Base-by-base conservation (phyloP, 1,140 invertebrate species). In the Trichonephila clavata region DNA sequence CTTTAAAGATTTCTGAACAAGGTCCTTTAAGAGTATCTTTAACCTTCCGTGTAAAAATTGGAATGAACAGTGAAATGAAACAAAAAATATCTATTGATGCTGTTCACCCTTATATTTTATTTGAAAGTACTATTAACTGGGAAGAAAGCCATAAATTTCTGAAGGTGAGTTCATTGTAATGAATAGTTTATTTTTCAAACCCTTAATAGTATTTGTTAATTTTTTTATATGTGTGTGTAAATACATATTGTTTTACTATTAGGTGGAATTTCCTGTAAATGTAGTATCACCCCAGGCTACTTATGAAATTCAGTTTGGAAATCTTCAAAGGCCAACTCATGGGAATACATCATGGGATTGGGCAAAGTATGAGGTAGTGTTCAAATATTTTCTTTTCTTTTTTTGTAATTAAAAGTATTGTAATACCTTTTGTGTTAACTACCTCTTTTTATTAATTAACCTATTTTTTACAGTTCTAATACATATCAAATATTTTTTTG, bases 301-400 rank as follows among this genome's bases (percentile, higher is more conserved):
- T 0, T 97, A 96, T 95, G 96, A 97, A 83, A 96, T 96, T 80
- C 96, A 97, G 94, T 96, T 95, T 95, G 96, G 96, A 10, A 95
- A 96, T 94, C 65, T 96, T 10, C 95, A 96, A 92, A 94, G 96
- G 43, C 95, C 96, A n/a, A 97, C 96, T 71, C 96, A 97, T 92
- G 95, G 95, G 77, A 97, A 97, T 94, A 97, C 96, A 13, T 96
- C 96, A 21, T 97, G 96, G 96, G 96, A 97, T 94, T 96, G 95
- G 90, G 96, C 96, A 18, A 96, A 95, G 92, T 97, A 95, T 95
- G 96, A 97, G 95, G 96, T 97, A 93, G 20, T 32, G 0, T 68
- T 68, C 16, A 6, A 77, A 77, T 39, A 77, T 14, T 68, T 68
- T 0, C 0, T 13, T 16, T n/a, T n/a, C n/a, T n/a, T n/a, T n/a